Conservation (phyloP, 2,888 invertebrate genomes). For the Agelastica alni region DNA sequence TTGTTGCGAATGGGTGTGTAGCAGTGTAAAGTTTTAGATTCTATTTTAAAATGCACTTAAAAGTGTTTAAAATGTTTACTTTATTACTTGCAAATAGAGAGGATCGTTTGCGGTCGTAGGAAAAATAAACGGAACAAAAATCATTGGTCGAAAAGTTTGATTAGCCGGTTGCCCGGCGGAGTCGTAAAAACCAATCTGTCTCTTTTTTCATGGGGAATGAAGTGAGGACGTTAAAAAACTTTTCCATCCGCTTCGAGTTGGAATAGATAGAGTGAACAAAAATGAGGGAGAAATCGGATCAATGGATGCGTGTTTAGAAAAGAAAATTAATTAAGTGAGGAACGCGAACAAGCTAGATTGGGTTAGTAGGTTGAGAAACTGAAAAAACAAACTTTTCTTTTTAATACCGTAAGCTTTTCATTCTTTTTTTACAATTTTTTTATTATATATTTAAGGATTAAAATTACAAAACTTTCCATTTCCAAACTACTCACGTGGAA, state of each 20-base stretch:
- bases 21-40: no score
- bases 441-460: no score
- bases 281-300: neutral
- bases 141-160: slow-evolving; percentile 22
- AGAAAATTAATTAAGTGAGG: neutral
- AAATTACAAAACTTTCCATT: no score
- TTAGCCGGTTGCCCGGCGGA: slow-evolving; percentile 15
- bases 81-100: slow-evolving; percentile 8
- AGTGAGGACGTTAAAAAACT: slow-evolving; percentile 7
- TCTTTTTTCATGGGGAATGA: neutral
- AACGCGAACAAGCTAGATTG: slow-evolving; percentile 3
- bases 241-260: neutral
- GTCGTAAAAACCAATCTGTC: slow-evolving; percentile 23
- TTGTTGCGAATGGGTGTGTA: no score
- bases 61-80: neutral
- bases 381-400: neutral
- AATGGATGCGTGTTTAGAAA: neutral
- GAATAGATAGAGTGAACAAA: neutral
- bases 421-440: no score
- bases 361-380: slow-evolving; percentile 19
- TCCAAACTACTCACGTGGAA: no score
- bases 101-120: slow-evolving; percentile 2
- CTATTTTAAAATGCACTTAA: no score
- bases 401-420: no score
- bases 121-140: slow-evolving; percentile 15